Percentiles rank a stretch among this genome's conserved stretches.
phyloP scores from a whole-genome alignment of 1,140 invertebrate genomes.

The Heliconius himera region DNA sequence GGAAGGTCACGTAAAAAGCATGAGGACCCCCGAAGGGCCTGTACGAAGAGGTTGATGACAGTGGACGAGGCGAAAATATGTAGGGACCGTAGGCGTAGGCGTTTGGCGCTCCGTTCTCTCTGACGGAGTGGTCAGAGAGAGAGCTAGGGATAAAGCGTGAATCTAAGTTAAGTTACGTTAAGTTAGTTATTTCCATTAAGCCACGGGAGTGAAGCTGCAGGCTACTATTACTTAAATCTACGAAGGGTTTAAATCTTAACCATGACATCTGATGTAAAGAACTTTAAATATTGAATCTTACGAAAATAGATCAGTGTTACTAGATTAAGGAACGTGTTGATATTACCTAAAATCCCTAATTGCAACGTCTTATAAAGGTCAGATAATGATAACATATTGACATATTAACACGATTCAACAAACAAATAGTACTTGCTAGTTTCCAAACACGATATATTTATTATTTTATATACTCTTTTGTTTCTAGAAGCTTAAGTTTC shows the following conservation, averaged over 20 bases:
- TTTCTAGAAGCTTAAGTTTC: background rate
- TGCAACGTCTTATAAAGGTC: background rate
- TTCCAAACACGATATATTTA: background rate
- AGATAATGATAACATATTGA: conserved; percentile 1
- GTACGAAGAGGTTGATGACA: too few relatives aligned
- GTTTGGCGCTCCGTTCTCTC: too few relatives aligned
- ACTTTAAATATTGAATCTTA: background rate
- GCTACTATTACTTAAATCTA: background rate
- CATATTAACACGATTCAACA: background rate
- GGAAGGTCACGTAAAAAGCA: too few relatives aligned
- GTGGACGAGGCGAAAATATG: too few relatives aligned
- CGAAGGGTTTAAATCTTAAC: background rate
- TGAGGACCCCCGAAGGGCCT: too few relatives aligned
- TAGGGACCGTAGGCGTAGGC: too few relatives aligned
- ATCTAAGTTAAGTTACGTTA: too few relatives aligned
- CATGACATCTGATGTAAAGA: background rate
- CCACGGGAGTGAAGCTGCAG: too few relatives aligned
- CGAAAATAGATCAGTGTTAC: background rate
- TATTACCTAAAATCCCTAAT: conserved; percentile 7
- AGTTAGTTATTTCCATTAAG: too few relatives aligned
- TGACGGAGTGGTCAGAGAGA: too few relatives aligned
- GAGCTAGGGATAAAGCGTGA: too few relatives aligned
- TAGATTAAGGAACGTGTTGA: background rate
- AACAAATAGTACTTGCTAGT: background rate
- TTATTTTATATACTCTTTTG: background rate